phyloP scores from a whole-genome alignment of 2,113 vertebrate species.

The Heterotilapia buettikoferi region DNA sequence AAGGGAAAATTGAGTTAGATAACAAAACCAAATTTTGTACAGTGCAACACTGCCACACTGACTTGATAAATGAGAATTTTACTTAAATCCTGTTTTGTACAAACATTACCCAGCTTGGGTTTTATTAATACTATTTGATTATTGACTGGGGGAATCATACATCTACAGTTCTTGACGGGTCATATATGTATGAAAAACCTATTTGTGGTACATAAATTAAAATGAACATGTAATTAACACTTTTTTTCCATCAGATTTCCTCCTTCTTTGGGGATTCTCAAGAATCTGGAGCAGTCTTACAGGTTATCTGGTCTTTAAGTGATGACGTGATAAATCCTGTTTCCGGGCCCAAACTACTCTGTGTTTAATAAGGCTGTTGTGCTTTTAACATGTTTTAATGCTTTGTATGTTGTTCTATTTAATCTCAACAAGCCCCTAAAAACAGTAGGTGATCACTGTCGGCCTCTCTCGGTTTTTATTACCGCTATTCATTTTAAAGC shows the following conservation, averaged over 20 bases:
- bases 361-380: accelerated
- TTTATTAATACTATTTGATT: background rate
- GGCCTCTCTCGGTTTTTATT: accelerated
- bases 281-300: background rate
- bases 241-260: accelerated
- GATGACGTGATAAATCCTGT: accelerated
- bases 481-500: accelerated
- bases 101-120: accelerated
- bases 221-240: accelerated
- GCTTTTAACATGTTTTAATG: background rate
- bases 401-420: background rate
- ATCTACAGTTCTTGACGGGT: background rate
- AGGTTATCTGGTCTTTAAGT: background rate
- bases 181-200: background rate
- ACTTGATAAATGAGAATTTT: background rate
- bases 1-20: accelerated
- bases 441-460: accelerated
- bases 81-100: background rate
- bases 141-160: accelerated
- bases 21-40: background rate
- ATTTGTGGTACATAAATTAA: background rate
- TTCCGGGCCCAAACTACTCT: accelerated
- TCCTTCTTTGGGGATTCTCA: background rate
- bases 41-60: accelerated
- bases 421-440: background rate